Conservation (phyloP, 2,888 invertebrate species). For the Hypena proboscidalis region DNA sequence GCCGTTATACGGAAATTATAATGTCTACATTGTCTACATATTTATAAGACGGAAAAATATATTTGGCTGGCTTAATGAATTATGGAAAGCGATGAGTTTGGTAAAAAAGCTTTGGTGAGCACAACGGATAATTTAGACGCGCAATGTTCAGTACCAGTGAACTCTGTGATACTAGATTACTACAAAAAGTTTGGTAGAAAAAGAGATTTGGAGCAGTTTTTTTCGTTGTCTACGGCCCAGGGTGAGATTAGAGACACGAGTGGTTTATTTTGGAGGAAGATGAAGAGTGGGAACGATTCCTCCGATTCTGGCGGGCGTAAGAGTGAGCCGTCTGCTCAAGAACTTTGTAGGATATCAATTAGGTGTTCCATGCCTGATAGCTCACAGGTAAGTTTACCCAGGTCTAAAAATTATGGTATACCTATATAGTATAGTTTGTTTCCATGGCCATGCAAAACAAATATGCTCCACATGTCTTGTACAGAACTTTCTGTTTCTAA, state of each 20-base stretch:
- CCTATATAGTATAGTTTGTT: no score
- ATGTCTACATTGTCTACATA: constrained; percentile 17
- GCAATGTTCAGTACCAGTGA: constrained; percentile 67
- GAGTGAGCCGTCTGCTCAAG: constrained; percentile 67
- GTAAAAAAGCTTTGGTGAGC: constrained; percentile 32
- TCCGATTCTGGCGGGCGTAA: constrained; percentile 73
- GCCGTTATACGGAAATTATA: constrained; percentile 38
- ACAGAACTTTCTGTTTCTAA: no score
- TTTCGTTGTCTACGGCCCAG: constrained; percentile 81
- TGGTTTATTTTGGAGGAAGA: constrained; percentile 75
- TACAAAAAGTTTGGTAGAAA: constrained; percentile 88
- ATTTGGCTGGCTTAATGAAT: constrained; percentile 36
- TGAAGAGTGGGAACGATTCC: constrained; percentile 73
- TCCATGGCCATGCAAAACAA: no score
- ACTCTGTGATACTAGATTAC: constrained; percentile 86
- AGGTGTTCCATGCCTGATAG: constrained; percentile 68
- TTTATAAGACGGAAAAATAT: constrained; percentile 11
- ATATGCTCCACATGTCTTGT: no score
- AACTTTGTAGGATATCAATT: constrained; percentile 77
- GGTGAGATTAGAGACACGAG: constrained; percentile 71
- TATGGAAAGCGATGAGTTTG: constrained; percentile 63
- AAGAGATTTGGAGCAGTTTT: constrained; percentile 88
- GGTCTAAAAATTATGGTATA: no score
- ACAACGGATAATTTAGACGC: constrained; percentile 43
- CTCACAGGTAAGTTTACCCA: constrained; percentile 65